These are phyloP conservation scores for Apamea epomidion DNA, from an alignment of 2,888 invertebrate genomes.

Conservation along the genomic window DNA sequence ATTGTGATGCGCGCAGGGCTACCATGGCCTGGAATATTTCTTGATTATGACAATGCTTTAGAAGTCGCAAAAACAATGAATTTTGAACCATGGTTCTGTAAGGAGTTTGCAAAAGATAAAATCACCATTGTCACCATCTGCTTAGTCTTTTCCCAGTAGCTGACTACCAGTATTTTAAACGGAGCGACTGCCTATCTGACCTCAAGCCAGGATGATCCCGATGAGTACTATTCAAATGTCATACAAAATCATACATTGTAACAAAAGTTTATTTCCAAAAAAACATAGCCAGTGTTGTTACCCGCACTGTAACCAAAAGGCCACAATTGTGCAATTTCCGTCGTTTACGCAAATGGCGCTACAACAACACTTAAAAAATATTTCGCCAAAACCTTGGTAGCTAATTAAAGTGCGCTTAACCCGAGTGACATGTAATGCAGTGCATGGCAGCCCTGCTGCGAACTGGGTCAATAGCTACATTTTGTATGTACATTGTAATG, in stretches of 20 bases:
- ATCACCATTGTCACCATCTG: not conserved
- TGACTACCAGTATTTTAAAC: not conserved
- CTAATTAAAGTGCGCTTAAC: slow-evolving; percentile 54
- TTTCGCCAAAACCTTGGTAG: slow-evolving; percentile 27
- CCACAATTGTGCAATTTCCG: slow-evolving; percentile 29
- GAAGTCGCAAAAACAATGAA: not conserved
- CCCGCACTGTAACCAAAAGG: not conserved
- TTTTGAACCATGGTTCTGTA: not conserved
- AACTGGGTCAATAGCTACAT: slow-evolving; percentile 62
- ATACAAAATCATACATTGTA: not conserved
- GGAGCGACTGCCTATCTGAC: not conserved
- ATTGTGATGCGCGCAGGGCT: slow-evolving; percentile 59
- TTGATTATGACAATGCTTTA: not conserved
- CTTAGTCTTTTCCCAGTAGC: not conserved
- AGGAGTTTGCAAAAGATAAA: not conserved
- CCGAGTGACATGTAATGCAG: slow-evolving; percentile 48
- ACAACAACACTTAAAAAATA: slow-evolving; percentile 41
- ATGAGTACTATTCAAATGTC: not conserved
- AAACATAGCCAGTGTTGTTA: not conserved
- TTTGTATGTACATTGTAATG: slow-evolving; percentile 66
- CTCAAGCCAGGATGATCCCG: not conserved
- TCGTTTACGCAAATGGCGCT: slow-evolving; percentile 32
- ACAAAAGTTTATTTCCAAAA: not conserved
- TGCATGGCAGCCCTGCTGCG: slow-evolving; percentile 48
- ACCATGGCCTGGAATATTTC: not conserved